A percentile compares a stretch with the other conserved stretches of the same genome.
Conservation (phyloP, 2,888 invertebrate species). For the Drosophila kanekoi region DNA sequence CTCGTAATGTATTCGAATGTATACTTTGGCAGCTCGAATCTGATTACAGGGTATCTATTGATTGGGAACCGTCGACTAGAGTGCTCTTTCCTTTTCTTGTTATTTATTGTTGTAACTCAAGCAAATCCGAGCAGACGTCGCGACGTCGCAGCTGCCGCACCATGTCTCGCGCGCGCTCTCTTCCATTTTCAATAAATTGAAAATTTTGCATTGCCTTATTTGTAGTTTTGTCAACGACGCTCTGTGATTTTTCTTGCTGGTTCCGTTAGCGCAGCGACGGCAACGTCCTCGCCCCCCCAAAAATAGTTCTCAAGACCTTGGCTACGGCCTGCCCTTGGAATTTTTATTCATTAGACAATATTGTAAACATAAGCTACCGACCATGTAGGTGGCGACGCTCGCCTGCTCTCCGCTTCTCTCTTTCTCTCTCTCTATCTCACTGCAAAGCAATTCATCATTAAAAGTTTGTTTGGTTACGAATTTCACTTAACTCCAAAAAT, state of each 20-base stretch:
- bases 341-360: slow-evolving; percentile 53
- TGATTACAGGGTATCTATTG: slow-evolving; percentile 16
- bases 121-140: slow-evolving; percentile 75
- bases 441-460: slow-evolving; percentile 50
- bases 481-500: slow-evolving; percentile 49
- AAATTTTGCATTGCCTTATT: slow-evolving; percentile 78
- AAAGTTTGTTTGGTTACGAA: slow-evolving; percentile 41
- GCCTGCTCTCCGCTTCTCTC: slow-evolving; percentile 9
- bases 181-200: slow-evolving; percentile 65
- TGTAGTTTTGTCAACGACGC: slow-evolving; percentile 69
- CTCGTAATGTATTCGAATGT: too few species aligned
- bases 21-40: background rate
- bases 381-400: slow-evolving; percentile 37
- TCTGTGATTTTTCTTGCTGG: slow-evolving; percentile 54
- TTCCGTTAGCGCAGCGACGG: slow-evolving; percentile 48
- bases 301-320: slow-evolving; percentile 71
- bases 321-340: slow-evolving; percentile 61
- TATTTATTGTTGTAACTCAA: slow-evolving; percentile 71
- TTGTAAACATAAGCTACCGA: slow-evolving; percentile 49
- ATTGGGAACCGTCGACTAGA: background rate
- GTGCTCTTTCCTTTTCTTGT: slow-evolving; percentile 42
- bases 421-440: slow-evolving; percentile 22
- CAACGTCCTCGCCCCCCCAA: slow-evolving; percentile 48
- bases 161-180: slow-evolving; percentile 50
- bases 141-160: slow-evolving; percentile 60